Evolutionary conservation across 2,888 invertebrate species (phyloP), one percentile per base, ranked within the genome.

Genomic region (Xylophagus ater): DNA sequence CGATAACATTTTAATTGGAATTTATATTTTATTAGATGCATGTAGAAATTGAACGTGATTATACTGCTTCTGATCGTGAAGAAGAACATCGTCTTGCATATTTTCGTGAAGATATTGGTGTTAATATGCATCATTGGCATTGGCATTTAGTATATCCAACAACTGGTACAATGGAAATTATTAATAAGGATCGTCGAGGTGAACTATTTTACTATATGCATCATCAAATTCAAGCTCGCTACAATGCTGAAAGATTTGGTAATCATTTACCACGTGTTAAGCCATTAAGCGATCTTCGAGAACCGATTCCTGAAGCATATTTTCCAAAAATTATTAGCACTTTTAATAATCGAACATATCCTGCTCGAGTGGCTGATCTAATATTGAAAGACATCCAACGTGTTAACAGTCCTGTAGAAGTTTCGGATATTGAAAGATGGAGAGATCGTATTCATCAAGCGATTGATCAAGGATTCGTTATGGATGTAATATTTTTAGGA

Each of bases 101-200:
- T 63, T 88, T 82, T 72, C 73, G 86, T 28, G 87, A 88, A 58
- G 87, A n/a, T n/a, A n/a, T n/a, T n/a, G n/a, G n/a, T n/a, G n/a
- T n/a, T n/a, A n/a, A n/a, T n/a, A n/a, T n/a, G n/a, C n/a, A n/a
- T n/a, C n/a, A n/a, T n/a, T n/a, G n/a, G n/a, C n/a, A n/a, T n/a
- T n/a, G n/a, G n/a, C 88, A 88, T 60, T 70, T 88, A 48, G 85
- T 87, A 2, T 88, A 86, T 58, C 86, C 86, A 0, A 77, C 76
- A 57, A 74, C 76, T 40, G 74, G 77, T 0, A 68, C 71, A 14
- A 53, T 56, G n/a, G 61, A 66, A 26, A 74, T 83, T 28, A 82
- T 86, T 5, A 69, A 69, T 34, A 85, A 86, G 56, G 76, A 81
- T 58, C 69, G 81, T 42, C 71, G 80, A 25, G 81, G 81, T 10